phyloP scores from a whole-genome alignment of 2,113 vertebrate genomes.

The Synchiropus splendidus region DNA sequence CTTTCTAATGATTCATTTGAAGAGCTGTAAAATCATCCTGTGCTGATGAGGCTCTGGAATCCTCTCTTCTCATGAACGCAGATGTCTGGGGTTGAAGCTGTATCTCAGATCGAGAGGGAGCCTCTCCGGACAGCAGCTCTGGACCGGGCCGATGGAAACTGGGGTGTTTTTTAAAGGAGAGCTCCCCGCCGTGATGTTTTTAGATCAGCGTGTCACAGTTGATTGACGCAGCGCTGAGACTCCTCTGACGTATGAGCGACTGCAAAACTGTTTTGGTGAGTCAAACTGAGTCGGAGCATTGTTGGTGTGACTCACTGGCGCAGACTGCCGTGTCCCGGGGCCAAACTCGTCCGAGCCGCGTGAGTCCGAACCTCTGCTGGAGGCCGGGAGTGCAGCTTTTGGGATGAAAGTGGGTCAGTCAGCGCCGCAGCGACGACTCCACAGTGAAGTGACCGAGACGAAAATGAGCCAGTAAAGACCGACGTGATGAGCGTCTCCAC shows the following conservation, averaged over 20 bases:
- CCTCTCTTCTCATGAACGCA: no score
- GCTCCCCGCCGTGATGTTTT: no score
- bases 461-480: conserved; percentile 16
- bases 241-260: background rate
- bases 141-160: no score
- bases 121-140: no score
- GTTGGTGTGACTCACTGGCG: conserved; percentile 1
- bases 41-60: no score
- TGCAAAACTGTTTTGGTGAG: background rate
- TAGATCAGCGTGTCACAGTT: no score
- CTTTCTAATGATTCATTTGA: no score
- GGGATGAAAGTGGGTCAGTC: conserved; percentile 46
- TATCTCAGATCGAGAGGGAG: no score
- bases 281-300: background rate
- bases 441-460: conserved; percentile 23
- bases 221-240: background rate
- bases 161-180: no score
- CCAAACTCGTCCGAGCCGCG: conserved; percentile 1
- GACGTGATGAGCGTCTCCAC: conserved; percentile 19
- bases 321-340: background rate
- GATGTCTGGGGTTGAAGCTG: no score
- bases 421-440: conserved; percentile 10
- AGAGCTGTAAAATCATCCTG: no score
- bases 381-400: conserved; percentile 29
- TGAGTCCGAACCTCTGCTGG: conserved; percentile 30